Percentiles rank a stretch among this genome's conserved stretches.
Conservation (phyloP, 2,797 vertebrate species). For the Silurus aristotelis region DNA sequence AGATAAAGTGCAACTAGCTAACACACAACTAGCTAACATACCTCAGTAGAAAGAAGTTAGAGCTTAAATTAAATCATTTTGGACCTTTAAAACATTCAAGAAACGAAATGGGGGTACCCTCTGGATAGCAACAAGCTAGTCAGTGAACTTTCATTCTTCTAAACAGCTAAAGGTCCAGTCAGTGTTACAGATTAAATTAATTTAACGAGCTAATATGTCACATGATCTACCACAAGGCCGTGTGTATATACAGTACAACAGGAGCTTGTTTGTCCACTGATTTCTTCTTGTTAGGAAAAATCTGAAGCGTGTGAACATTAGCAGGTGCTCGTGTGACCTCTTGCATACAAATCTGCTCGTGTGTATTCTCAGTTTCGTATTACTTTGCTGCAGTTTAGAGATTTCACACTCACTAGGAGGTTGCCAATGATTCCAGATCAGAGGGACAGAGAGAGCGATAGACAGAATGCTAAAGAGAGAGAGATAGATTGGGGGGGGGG, state of each 20-base stretch:
- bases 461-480: background rate
- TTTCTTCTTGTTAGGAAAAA: background rate
- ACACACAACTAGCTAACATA: background rate
- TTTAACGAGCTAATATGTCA: background rate
- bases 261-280: too few species aligned
- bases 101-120: background rate
- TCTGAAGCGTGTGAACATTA: background rate
- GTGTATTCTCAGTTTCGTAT: background rate
- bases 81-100: background rate
- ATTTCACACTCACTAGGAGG: slow-evolving; percentile 11
- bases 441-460: background rate
- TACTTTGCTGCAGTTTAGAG: background rate
- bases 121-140: background rate
- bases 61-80: background rate
- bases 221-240: too few species aligned
- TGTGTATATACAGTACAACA: background rate
- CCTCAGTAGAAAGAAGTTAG: background rate
- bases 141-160: background rate
- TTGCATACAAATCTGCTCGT: background rate
- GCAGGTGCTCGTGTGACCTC: background rate
- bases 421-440: background rate
- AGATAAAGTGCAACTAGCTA: too few species aligned
- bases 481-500: background rate
- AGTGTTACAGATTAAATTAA: background rate
- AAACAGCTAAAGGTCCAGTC: background rate